Conservation (phyloP, 2,797 vertebrate genomes). For the Pseudocheirus occidentalis region DNA sequence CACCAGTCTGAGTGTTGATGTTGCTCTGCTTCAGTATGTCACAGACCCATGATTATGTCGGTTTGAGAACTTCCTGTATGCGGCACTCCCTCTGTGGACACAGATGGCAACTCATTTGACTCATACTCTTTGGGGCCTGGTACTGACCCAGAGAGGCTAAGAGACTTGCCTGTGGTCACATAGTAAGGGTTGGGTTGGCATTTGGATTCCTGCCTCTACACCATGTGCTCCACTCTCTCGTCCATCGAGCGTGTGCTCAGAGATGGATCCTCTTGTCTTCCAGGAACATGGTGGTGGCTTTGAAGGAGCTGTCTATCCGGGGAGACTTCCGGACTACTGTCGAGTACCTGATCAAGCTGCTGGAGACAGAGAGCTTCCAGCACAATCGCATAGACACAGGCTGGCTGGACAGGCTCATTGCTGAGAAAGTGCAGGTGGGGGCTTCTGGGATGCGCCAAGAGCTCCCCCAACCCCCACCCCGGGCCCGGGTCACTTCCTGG, state of each 20-base stretch:
- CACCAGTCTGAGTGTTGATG: not conserved
- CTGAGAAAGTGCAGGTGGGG: constrained; percentile 98
- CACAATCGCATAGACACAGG: constrained; percentile 97
- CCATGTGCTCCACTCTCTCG: not conserved
- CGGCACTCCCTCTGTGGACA: not conserved
- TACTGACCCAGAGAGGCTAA: not conserved
- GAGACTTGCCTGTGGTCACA: not conserved
- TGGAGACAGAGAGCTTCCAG: constrained; percentile 98
- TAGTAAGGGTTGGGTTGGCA: not conserved
- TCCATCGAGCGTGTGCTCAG: not conserved
- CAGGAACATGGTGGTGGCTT: constrained; percentile 98
- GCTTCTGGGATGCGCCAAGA: not conserved
- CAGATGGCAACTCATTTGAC: not conserved
- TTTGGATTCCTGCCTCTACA: not conserved
- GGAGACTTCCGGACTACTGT: constrained; percentile 99
- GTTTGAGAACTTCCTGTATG: not conserved
- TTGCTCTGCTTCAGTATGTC: not conserved
- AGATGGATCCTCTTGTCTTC: constrained; percentile 54
- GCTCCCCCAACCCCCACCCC: not conserved
- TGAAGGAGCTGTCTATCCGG: constrained; percentile 98
- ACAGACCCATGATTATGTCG: not conserved
- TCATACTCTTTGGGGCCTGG: not conserved
- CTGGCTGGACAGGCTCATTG: constrained; percentile 97
- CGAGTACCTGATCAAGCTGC: constrained; percentile 96
- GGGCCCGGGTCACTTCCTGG: not conserved